Percentiles rank a stretch among this genome's conserved stretches.
These are phyloP conservation scores for Agriopis marginaria DNA, from an alignment of 2,888 invertebrate species.

Conservation along the genomic window DNA sequence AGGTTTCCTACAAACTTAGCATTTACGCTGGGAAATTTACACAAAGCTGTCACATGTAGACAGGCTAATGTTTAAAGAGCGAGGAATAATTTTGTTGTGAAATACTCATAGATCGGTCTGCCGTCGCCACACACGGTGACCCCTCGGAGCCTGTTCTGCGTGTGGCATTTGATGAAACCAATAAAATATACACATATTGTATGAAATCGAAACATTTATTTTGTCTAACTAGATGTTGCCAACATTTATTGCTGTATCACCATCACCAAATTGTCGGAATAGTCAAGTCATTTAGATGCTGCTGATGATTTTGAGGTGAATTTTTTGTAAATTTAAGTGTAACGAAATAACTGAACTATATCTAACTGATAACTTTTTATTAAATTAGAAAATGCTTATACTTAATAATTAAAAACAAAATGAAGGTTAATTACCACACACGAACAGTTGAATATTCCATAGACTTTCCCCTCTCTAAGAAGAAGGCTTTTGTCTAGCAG, in stretches of 20 bases:
- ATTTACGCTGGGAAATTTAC: slow-evolving; percentile 42
- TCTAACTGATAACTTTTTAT: too few relatives aligned
- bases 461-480: too few relatives aligned
- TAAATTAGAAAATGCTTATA: too few relatives aligned
- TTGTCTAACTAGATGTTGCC: slow-evolving; percentile 20
- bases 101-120: slow-evolving; percentile 50
- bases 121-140: slow-evolving; percentile 60
- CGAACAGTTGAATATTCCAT: too few relatives aligned
- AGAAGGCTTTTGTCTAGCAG: too few relatives aligned
- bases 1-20: slow-evolving; percentile 41
- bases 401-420: too few relatives aligned
- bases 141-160: slow-evolving; percentile 69
- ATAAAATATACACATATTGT: slow-evolving; percentile 56
- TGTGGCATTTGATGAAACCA: slow-evolving; percentile 72
- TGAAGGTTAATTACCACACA: too few relatives aligned
- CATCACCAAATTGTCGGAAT: too few relatives aligned
- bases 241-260: slow-evolving; percentile 4
- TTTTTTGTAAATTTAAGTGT: too few relatives aligned
- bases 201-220: slow-evolving; percentile 38
- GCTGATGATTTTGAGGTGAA: too few relatives aligned
- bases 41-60: slow-evolving; percentile 52
- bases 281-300: too few relatives aligned
- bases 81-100: slow-evolving; percentile 57
- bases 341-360: too few relatives aligned
- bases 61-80: slow-evolving; percentile 53